A percentile compares a stretch with the other conserved stretches of the same genome.
These are phyloP conservation scores for Periplaneta americana DNA, from an alignment of 1,140 invertebrate genomes.

Conservation along the genomic window DNA sequence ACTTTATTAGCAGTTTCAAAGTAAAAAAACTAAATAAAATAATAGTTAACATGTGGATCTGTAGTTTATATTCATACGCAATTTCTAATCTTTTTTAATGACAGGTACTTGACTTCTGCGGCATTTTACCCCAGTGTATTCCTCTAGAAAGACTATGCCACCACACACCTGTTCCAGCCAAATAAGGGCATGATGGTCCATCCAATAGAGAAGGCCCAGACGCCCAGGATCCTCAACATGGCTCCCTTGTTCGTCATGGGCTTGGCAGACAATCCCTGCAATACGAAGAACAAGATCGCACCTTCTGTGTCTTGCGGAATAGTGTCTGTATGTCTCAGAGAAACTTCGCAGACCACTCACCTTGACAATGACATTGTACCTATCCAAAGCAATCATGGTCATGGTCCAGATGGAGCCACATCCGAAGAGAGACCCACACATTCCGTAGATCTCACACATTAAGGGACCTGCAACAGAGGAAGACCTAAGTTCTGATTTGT, in stretches of 20 bases:
- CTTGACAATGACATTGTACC: constrained; percentile 83
- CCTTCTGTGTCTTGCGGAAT: not conserved
- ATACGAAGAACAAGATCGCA: constrained; percentile 1
- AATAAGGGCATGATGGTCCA: constrained; percentile 72
- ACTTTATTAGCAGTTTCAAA: too few species aligned
- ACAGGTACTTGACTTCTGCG: too few species aligned
- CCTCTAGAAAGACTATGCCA: too few species aligned
- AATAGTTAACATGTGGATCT: too few species aligned
- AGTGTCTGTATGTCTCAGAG: not conserved
- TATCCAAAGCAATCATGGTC: constrained; percentile 73
- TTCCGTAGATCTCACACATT: constrained; percentile 75
- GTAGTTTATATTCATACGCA: too few species aligned
- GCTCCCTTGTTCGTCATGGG: constrained; percentile 65
- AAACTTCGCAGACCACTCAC: constrained; percentile 18
- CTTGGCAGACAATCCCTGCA: constrained; percentile 58
- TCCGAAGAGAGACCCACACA: constrained; percentile 73
- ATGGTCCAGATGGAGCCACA: constrained; percentile 79
- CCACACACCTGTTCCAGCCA: constrained; percentile 72
- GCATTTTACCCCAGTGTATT: too few species aligned
- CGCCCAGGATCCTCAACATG: constrained; percentile 55
- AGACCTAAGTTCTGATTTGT: not conserved
- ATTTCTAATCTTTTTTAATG: too few species aligned
- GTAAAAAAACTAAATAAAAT: too few species aligned
- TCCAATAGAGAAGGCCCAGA: constrained; percentile 59
- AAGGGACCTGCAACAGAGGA: constrained; percentile 49